Evolutionary conservation across 2,797 vertebrate genomes (phyloP), one percentile per base, ranked within the genome.

Genomic region (Pantherophis vulpinus): DNA sequence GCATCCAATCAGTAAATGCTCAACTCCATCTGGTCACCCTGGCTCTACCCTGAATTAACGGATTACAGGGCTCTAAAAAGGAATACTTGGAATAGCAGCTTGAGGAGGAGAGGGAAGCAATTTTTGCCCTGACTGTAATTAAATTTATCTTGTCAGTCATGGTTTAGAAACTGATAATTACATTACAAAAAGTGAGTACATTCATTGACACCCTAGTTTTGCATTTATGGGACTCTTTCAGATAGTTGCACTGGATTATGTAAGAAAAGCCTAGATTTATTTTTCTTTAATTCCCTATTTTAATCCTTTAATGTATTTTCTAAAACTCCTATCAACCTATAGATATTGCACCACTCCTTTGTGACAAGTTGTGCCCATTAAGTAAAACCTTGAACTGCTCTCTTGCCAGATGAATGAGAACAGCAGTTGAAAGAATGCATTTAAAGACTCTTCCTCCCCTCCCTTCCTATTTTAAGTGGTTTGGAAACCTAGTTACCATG

Each of bases 401-500:
- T 79, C 92, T 95, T 94, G 59, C 87, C 90, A 91, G 27, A 94
- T 93, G 10, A 27, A 20, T 91, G 14, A 87, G n/a, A 93, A 2
- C 13, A 94, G 60, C 63, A 88, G 3, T 32, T 58, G 90, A 93
- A 70, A 83, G 74, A 91, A 92, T 93, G 83, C 54, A 91, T 94
- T 91, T 90, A 95, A 91, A 96, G 55, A 54, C 3, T 83, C 2
- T 94, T 94, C 91, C 93, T 61, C 92, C 93, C 47, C 93, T 95
- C 91, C 91, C 1, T 55, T 92, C 56, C 70, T 83, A 42, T 91
- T 97, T 94, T 94, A 96, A 98, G 98, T 98, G 98, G 98, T 98
- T 98, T 97, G 98, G 98, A 97, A 98, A 98, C 96, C 96, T 98
- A 93, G 98, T 98, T 92, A 98, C 98, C 32, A 98, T 98, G 97